These are phyloP conservation scores for Margaritifera margaritifera DNA, from an alignment of 2,888 invertebrate genomes.

Conservation along the genomic window DNA sequence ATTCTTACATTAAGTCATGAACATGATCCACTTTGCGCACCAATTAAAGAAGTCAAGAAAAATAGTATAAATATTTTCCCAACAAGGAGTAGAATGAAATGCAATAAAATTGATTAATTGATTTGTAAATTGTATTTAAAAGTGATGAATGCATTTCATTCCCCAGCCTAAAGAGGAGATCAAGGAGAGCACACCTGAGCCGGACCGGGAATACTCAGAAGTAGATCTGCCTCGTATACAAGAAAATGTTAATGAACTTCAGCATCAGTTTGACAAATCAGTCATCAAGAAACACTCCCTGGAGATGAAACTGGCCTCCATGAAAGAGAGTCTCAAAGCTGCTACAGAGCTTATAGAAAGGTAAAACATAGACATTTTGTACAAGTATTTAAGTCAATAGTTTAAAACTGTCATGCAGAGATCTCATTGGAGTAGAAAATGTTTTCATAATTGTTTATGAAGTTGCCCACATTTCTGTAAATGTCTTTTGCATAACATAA, in stretches of 20 bases:
- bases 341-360: slow-evolving; percentile 68
- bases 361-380: slow-evolving; percentile 30
- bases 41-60: no score
- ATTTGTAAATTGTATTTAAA: slow-evolving; percentile 1
- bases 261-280: slow-evolving; percentile 68
- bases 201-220: slow-evolving; percentile 63
- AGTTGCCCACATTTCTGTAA: background rate
- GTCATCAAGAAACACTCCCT: slow-evolving; percentile 71
- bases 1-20: no score
- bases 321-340: slow-evolving; percentile 70
- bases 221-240: slow-evolving; percentile 68
- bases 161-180: slow-evolving; percentile 43
- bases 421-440: no score
- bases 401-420: no score
- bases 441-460: no score
- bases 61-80: no score
- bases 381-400: no score
- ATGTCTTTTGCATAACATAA: no score
- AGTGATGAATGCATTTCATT: background rate
- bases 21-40: no score
- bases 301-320: slow-evolving; percentile 69
- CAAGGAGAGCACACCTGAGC: slow-evolving; percentile 37
- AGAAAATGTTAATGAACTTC: slow-evolving; percentile 65
- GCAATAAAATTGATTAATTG: background rate
- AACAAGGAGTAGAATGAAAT: no score